phyloP scores from a whole-genome alignment of 2,113 vertebrate genomes.

The Caretta caretta region DNA sequence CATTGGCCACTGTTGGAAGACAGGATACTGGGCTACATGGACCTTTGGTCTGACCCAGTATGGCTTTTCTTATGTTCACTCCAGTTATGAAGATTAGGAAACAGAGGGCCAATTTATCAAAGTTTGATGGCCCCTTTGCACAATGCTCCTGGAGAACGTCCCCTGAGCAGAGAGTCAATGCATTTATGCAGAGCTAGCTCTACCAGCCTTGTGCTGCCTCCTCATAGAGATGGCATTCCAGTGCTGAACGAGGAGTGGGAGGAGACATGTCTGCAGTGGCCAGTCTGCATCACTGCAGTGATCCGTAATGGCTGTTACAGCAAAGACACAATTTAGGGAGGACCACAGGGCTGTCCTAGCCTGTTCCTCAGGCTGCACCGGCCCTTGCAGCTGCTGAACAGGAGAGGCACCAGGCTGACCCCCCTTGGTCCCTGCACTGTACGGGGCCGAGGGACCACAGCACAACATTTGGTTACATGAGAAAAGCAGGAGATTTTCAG shows the following conservation, averaged over 20 bases:
- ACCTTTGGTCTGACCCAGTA: too few species aligned
- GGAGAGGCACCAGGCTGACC: not conserved
- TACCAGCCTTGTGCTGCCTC: not conserved
- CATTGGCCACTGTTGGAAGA: too few species aligned
- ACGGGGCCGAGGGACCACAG: not conserved
- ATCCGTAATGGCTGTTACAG: not conserved
- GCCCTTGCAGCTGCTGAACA: not conserved
- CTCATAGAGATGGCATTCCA: not conserved
- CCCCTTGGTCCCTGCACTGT: not conserved
- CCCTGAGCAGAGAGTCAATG: accelerated
- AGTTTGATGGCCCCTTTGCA: not conserved
- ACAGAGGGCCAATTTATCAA: not conserved
- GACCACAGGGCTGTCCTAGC: not conserved
- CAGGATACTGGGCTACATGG: too few species aligned
- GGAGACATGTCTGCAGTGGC: not conserved
- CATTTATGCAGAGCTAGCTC: not conserved
- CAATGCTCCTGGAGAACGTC: not conserved
- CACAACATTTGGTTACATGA: not conserved
- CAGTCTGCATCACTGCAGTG: not conserved
- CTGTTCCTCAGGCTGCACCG: not conserved
- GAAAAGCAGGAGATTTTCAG: not conserved
- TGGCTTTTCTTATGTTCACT: not conserved
- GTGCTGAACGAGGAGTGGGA: not conserved
- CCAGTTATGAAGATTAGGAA: not conserved
- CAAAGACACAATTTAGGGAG: not conserved